phyloP scores from a whole-genome alignment of 2,113 vertebrate genomes.

The Anoplopoma fimbria region DNA sequence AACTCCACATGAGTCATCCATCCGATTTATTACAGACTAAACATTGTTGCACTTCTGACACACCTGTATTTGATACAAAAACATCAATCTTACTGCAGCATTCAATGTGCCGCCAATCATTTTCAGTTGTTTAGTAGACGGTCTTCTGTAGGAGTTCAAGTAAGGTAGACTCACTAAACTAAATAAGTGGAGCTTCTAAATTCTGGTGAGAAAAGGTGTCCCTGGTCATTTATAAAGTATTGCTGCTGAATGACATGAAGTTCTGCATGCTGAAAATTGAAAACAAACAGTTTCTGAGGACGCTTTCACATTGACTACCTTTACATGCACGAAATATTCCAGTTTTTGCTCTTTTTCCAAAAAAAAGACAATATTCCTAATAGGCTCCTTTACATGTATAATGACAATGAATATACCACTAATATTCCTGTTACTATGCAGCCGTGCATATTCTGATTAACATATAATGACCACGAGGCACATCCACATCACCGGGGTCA shows the following conservation, averaged over 20 bases:
- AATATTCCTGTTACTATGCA: too few relatives aligned
- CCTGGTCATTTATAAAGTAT: not conserved
- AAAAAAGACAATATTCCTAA: too few relatives aligned
- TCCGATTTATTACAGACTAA: slow-evolving; percentile 20
- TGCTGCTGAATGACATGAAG: not conserved
- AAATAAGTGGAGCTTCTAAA: not conserved
- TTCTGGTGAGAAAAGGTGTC: slow-evolving; percentile 5
- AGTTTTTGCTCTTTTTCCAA: too few relatives aligned
- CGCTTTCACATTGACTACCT: too few relatives aligned
- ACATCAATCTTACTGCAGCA: not conserved
- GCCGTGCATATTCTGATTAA: too few relatives aligned
- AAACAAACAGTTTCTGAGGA: slow-evolving; percentile 19
- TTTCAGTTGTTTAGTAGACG: not conserved
- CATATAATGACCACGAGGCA: too few relatives aligned
- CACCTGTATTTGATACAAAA: not conserved
- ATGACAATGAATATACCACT: too few relatives aligned
- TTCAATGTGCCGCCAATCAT: not conserved
- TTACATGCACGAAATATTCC: too few relatives aligned
- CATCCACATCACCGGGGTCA: too few relatives aligned
- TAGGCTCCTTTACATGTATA: too few relatives aligned
- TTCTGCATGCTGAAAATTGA: slow-evolving; percentile 2
- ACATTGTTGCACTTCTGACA: slow-evolving; percentile 11
- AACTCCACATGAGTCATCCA: slow-evolving; percentile 20
- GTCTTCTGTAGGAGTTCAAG: not conserved
- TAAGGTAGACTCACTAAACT: not conserved